These are phyloP conservation scores for Agraylea sexmaculata DNA, from an alignment of 1,140 invertebrate species.

Conservation along the genomic window DNA sequence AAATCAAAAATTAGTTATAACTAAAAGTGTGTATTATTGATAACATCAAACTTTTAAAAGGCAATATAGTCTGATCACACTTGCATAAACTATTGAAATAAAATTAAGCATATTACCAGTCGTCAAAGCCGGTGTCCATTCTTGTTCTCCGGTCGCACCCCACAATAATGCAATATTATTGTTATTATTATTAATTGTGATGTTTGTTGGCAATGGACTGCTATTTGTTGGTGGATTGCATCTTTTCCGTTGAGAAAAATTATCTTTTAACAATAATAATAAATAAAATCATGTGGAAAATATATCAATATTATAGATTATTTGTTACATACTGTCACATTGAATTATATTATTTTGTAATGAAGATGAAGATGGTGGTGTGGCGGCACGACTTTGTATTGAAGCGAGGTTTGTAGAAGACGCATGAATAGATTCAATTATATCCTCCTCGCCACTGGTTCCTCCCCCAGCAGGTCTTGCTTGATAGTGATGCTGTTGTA, in stretches of 20 bases:
- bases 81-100: not conserved
- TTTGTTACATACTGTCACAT: too few species aligned
- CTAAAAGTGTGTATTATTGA: too few species aligned
- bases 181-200: constrained; percentile 66
- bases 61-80: too few species aligned
- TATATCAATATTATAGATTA: too few species aligned
- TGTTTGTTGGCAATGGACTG: constrained; percentile 55
- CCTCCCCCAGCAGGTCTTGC: constrained; percentile 52
- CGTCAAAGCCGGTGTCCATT: constrained; percentile 88
- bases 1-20: constrained; percentile 5
- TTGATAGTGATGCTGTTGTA: constrained; percentile 90
- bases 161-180: constrained; percentile 65
- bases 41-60: too few species aligned
- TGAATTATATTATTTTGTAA: constrained; percentile 13
- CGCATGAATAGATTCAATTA: constrained; percentile 7
- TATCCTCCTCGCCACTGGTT: constrained; percentile 10
- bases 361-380: constrained; percentile 12
- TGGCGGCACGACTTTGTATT: constrained; percentile 10
- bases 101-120: constrained; percentile 54
- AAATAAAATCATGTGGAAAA: too few species aligned
- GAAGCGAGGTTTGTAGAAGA: constrained; percentile 7
- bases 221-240: constrained; percentile 1
- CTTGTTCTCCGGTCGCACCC: constrained; percentile 86
- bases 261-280: too few species aligned
- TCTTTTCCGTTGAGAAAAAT: too few species aligned